Percentiles rank a stretch among this genome's conserved stretches.
Conservation (phyloP, 2,888 invertebrate genomes). For the Druceiella hillmani region DNA sequence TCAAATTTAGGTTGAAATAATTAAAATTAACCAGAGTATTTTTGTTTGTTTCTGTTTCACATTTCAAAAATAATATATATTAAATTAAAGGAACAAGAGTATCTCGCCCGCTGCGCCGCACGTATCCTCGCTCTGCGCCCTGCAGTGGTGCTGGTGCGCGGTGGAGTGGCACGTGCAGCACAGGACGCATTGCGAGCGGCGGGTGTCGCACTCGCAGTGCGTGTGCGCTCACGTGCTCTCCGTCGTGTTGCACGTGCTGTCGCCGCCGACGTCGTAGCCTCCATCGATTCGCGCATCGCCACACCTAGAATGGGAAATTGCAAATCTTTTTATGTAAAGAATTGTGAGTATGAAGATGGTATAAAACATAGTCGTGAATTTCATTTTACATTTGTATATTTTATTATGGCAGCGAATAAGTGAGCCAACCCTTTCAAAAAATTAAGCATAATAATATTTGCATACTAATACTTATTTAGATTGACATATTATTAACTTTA, state of each 20-base stretch:
- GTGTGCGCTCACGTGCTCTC: conserved; percentile 54
- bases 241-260: conserved; percentile 73
- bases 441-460: too few relatives aligned
- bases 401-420: too few relatives aligned
- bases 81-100: conserved; percentile 71
- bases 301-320: conserved; percentile 80
- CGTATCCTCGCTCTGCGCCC: conserved; percentile 81
- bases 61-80: too few relatives aligned
- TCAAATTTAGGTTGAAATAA: not conserved
- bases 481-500: too few relatives aligned
- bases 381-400: not conserved
- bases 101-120: conserved; percentile 77
- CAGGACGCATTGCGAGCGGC: conserved; percentile 75
- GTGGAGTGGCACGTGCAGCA: conserved; percentile 79
- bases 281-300: conserved; percentile 82
- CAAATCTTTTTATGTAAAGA: conserved; percentile 70
- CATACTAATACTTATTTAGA: too few relatives aligned
- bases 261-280: conserved; percentile 78
- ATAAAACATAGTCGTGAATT: not conserved
- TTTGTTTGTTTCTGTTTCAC: too few relatives aligned
- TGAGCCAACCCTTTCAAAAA: too few relatives aligned
- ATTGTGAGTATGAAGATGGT: conserved; percentile 40
- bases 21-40: too few relatives aligned
- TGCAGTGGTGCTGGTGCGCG: conserved; percentile 84
- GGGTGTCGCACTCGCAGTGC: conserved; percentile 79